A percentile compares a stretch with the other conserved stretches of the same genome.
These are phyloP conservation scores for Nibea coibor DNA, from an alignment of 2,113 vertebrate species.

Conservation along the genomic window DNA sequence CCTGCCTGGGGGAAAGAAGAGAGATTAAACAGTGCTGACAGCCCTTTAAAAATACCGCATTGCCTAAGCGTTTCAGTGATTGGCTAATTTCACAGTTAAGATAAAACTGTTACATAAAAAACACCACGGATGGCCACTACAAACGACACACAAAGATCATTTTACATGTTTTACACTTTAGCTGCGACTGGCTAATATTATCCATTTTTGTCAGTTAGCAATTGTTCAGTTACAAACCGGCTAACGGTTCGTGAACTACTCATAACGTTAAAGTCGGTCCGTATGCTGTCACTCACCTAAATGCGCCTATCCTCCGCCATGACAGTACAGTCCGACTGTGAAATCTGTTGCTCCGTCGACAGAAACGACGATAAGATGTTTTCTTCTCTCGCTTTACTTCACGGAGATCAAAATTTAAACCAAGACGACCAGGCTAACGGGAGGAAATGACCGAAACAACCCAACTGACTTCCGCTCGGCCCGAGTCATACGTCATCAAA, in stretches of 20 bases:
- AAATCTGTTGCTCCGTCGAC: background rate
- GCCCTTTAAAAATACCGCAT: background rate
- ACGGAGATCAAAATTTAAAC: background rate
- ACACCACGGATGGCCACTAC: background rate
- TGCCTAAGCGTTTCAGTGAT: background rate
- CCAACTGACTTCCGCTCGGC: slow-evolving; percentile 48
- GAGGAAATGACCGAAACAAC: slow-evolving; percentile 15
- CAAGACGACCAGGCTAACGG: background rate
- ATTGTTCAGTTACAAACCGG: background rate
- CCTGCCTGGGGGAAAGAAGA: background rate
- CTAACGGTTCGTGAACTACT: background rate
- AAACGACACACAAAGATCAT: background rate
- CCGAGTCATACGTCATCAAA: slow-evolving; percentile 33
- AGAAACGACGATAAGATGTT: background rate
- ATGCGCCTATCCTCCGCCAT: background rate
- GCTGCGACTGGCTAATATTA: too few species aligned
- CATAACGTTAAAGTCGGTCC: too few species aligned
- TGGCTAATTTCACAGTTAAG: slow-evolving; percentile 15
- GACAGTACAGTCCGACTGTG: background rate
- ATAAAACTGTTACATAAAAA: background rate
- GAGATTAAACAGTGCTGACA: background rate
- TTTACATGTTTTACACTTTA: too few species aligned
- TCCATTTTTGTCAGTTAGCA: background rate
- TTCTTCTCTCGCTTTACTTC: too few species aligned
- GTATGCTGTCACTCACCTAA: slow-evolving; percentile 18